Evolutionary conservation across 2,113 vertebrate species (phyloP), one percentile per base, ranked within the genome.

Genomic region (Brachypteracias leptosomus): DNA sequence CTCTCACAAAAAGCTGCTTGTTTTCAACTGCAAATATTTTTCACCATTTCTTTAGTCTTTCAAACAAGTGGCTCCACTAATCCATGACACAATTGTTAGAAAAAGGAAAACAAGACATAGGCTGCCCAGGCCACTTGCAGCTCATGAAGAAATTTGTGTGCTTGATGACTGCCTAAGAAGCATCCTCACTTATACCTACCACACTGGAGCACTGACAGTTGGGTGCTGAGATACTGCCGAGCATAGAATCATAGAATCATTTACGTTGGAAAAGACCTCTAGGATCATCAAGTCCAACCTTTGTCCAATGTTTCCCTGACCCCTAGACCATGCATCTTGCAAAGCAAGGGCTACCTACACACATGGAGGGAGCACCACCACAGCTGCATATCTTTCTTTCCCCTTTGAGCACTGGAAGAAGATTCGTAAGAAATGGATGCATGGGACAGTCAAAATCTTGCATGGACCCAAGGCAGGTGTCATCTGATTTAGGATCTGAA

Each of bases 131-230:
- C 28, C 35, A 24, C 28, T 28, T 61, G 49, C 35, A 77, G 51
- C 42, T 93, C 38, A 16, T n/a, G 47, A 86, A 77, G 47, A 72
- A 78, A 63, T 38, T 25, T 38, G 13, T 51, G 51, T 38, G 31
- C 38, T 33, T 82, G 16, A 31, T 63, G 61, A 26, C 68, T 58
- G n/a, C 57, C 57, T 4, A 2, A 73, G 47, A 63, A 72, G 11
- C 42, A 57, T 24, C 58, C 46, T 68, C n/a, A 16, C 24, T 38
- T 16, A 6, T 2, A 65, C 13, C 16, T 42, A 24, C 28, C 33
- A 3, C 0, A 1, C 16, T 35, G 38, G 26, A 81, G 63, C 51
- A 62, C 25, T 11, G 29, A 26, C 0, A 4, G 24, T 2, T 0
- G 3, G 19, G 36, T 54, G 58, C 46, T 0, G 4, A 58, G 3